These are phyloP conservation scores for Psix sp. DNA, from an alignment of 1,140 invertebrate genomes.

Conservation along the genomic window DNA sequence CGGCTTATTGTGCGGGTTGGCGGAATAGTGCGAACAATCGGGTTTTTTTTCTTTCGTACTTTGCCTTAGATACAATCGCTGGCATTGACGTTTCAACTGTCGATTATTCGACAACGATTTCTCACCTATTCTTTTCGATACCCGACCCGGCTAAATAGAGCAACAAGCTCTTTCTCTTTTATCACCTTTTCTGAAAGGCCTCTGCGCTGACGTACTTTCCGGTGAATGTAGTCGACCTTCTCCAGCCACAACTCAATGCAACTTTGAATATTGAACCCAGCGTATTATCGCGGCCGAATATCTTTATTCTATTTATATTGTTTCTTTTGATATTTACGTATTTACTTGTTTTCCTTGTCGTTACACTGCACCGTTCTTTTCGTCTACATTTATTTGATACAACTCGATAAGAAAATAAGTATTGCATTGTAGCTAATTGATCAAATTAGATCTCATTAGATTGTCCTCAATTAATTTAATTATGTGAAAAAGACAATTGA, in stretches of 20 bases:
- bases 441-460: no score
- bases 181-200: slow-evolving; percentile 54
- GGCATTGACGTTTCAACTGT: slow-evolving; percentile 11
- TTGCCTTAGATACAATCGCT: slow-evolving; percentile 6
- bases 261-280: slow-evolving; percentile 17
- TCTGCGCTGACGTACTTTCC: slow-evolving; percentile 35
- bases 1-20: not conserved
- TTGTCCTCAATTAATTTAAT: no score
- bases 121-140: slow-evolving; percentile 36
- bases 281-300: not conserved
- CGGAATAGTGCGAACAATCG: slow-evolving; percentile 28
- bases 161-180: slow-evolving; percentile 51
- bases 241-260: slow-evolving; percentile 33
- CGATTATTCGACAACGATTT: slow-evolving; percentile 46
- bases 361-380: no score
- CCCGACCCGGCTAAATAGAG: slow-evolving; percentile 36
- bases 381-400: no score
- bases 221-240: slow-evolving; percentile 73
- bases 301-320: slow-evolving; percentile 1
- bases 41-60: slow-evolving; percentile 16
- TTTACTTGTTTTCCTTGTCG: no score
- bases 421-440: no score
- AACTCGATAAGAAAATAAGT: no score
- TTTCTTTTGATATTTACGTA: no score
- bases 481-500: no score